Evolutionary conservation across 2,113 vertebrate species (phyloP).

Genomic region (Anthoscopus minutus): DNA sequence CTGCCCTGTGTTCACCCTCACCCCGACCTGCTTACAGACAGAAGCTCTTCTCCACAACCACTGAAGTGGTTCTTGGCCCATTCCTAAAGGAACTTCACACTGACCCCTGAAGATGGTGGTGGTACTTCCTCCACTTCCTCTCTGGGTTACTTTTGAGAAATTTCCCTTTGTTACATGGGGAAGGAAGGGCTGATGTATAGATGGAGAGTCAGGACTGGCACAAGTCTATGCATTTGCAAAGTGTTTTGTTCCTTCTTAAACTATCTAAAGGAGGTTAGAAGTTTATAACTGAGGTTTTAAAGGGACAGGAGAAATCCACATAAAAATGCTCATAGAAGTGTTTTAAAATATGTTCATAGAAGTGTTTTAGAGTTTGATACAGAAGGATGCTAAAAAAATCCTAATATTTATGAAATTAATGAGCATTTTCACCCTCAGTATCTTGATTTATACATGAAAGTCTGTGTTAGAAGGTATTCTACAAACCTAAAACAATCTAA

Average conservation of each 20-base stretch:
- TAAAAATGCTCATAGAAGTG: neutral
- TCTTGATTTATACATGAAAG: neutral
- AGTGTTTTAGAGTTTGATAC: neutral
- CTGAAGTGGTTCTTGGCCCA: neutral
- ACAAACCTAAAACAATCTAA: neutral
- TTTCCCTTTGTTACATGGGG: neutral
- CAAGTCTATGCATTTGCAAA: neutral
- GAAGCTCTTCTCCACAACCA: neutral
- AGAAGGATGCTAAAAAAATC: neutral
- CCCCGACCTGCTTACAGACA: neutral
- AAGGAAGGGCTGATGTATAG: neutral
- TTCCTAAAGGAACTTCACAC: neutral
- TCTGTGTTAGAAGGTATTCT: neutral
- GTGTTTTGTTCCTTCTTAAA: neutral
- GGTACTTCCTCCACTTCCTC: neutral
- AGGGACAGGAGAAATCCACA: neutral
- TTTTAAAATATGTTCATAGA: too few species aligned
- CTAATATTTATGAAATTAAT: neutral
- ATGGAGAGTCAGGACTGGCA: neutral
- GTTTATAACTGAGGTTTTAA: neutral
- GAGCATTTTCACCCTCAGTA: neutral
- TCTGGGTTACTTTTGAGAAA: neutral
- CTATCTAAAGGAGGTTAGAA: neutral
- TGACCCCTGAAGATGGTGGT: neutral
- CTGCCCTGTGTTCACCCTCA: neutral